Base-by-base conservation (phyloP, 2,797 vertebrate genomes). In the Capromys pilorides region DNA sequence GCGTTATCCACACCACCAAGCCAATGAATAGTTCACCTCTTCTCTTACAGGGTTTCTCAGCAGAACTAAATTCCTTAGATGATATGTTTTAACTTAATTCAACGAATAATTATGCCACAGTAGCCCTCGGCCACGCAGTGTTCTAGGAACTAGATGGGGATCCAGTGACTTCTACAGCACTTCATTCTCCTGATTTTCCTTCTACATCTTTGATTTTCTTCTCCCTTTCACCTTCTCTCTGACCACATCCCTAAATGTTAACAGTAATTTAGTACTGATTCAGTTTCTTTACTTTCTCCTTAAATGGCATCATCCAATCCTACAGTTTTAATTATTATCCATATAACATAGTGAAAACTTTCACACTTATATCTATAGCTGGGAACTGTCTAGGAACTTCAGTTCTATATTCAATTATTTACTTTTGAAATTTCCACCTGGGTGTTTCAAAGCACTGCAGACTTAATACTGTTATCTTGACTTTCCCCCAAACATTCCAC, bases 51-150 rank as follows among this genome's bases (percentile, higher is more conserved):
- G 51, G 54, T 6, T 67, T 79, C 45, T 80, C 41, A 51, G 51
- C 33, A 91, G 77, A 88, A 81, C 51, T 87, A 36, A 77, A 67
- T 36, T 89, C 71, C 87, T 90, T 73, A 91, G 95, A 93, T 87
- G 57, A 91, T 85, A 61, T 64, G 31, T 83, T 54, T 82, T 89
- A 67, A 93, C 79, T 91, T 95, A 92, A 92, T 59, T 88, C 69
- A 89, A 82, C 19, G 49, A 59, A 36, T 66, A 88, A 85, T 71
- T 66, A 88, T 11, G 61, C 31, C 79, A 86, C 57, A 88, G 31
- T 16, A 83, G 75, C 31, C 41, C 39, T 57, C 41, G 28, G 36
- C 13, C 54, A 79, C 61, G 6, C 5, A 80, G 26, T n/a, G 12
- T 41, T 84, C 73, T 59, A 67, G 28, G 33, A 39, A 79, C 0